Evolutionary conservation across 1,140 invertebrate species (phyloP), one percentile per base, ranked within the genome.

Genomic region (Atta texana): DNA sequence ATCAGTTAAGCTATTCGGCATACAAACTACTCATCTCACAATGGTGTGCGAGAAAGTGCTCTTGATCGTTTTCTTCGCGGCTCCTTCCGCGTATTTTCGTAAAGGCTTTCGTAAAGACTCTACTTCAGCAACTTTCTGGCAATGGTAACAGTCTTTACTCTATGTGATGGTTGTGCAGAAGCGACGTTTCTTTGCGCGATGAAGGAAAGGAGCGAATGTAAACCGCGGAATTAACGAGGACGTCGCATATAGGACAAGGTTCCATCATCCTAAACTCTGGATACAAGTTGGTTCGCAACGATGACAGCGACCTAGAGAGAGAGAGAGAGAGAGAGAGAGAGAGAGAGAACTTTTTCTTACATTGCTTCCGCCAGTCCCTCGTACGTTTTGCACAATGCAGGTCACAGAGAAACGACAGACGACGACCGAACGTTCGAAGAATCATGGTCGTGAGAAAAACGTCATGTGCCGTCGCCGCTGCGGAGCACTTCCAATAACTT

Each of bases 401-500:
- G 80, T 84, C 80, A 75, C 24, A 59, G 68, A 31, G 55, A 81
- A 53, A 82, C 68, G 64, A 53, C 39, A 18, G 14, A 64, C 59
- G 28, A 80, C 76, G 28, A 80, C 76, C 16, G 61, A 61, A 74
- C 39, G 69, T 12, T 71, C 21, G 51, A 81, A 71, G 80, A 84
- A 84, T 75, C 80, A 84, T 51, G 80, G 28, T 63, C 69, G 55
- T 84, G 80, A 34, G 80, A 84, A 84, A 64, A 84, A 49, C 69
- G 24, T 84, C 80, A 84, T 71, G 55, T 84, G 80, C 55, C 44
- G 7, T 61, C 77, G 18, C 18, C 68, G 44, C 7, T 24, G 51
- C n/a, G 28, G 16, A 59, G 34, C 18, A 49, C 44, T 61, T 84
- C 55, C 80, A 51, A 75, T 84, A 84, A 84, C 80, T 84, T 84